phyloP scores from a whole-genome alignment of 53 echinoderm and acorn worm genomes.

The Astropecten irregularis region DNA sequence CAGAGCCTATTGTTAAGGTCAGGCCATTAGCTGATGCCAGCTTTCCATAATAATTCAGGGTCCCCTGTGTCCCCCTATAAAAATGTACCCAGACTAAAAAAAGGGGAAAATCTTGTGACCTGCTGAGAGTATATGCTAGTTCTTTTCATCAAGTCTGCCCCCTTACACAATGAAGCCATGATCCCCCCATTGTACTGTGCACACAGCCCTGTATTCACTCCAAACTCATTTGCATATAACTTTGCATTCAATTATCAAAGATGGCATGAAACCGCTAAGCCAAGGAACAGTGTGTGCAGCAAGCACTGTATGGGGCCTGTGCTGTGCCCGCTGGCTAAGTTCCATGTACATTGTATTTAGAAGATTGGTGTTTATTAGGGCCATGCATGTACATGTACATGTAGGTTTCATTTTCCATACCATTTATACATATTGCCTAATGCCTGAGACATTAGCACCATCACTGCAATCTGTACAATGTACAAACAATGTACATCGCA shows the following conservation, averaged over 20 bases:
- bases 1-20: background rate
- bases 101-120: conserved; percentile 26
- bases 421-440: too few relatives aligned
- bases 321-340: background rate
- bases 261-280: conserved; percentile 37
- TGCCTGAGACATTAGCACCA: too few relatives aligned
- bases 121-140: conserved; percentile 21
- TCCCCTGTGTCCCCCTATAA: background rate
- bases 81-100: background rate
- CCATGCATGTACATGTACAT: too few relatives aligned
- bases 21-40: background rate
- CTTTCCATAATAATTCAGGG: background rate
- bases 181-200: conserved; percentile 30
- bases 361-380: too few relatives aligned
- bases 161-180: conserved; percentile 17
- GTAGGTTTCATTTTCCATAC: too few relatives aligned
- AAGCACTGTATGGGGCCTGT: background rate
- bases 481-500: too few relatives aligned
- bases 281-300: background rate
- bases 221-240: conserved; percentile 43
- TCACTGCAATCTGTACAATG: too few relatives aligned
- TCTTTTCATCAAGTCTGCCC: conserved; percentile 29
- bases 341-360: background rate
- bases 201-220: conserved; percentile 22
- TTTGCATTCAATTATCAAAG: conserved; percentile 51